Evolutionary conservation across 2,888 invertebrate species (phyloP), one percentile per base, ranked within the genome.

Genomic region (Sylvicola fuscatus): DNA sequence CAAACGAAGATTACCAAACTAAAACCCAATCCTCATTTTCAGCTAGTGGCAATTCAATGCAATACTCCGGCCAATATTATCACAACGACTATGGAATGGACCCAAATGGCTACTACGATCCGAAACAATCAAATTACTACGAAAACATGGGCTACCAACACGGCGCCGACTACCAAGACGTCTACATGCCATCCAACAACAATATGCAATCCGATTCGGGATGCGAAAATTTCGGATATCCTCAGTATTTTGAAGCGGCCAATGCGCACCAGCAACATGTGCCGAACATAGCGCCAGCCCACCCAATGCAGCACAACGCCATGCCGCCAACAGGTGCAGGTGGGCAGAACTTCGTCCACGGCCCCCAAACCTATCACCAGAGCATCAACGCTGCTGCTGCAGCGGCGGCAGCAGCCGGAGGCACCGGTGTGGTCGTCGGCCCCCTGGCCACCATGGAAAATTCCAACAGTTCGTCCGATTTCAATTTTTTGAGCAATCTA

Each of bases 401-500:
- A 37, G 26, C 44, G n/a, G 30, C 11, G 3, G 37, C 37, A 17
- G 38, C 39, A 30, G 38, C 27, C 35, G 45, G 13, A 8, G 16
- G 26, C 13, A 12, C 27, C 14, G 27, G 17, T 31, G 21, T 4
- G 21, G 21, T 21, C 8, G 21, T 21, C 8, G 21, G 21, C 21
- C 3, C 39, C 36, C 36, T 33, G 29, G 54, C 55, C 10, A 56
- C 69, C 14, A 72, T 78, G 34, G 83, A 84, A 48, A 83, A 83
- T 59, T 83, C 82, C 47, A 86, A 84, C 55, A 83, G 82, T 53
- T 86, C 86, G n/a, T 84, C 87, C 21, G 89, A 89, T 59, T 89
- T 89, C 60, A 89, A 89, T 58, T 90, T 90, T 56, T 68, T 90
- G 42, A 84, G 86, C 60, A 89, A 83, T 56, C 65, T 89, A 51